These are phyloP conservation scores for Drosophila yakuba DNA, from an alignment of 1,140 invertebrate genomes.

Conservation along the genomic window DNA sequence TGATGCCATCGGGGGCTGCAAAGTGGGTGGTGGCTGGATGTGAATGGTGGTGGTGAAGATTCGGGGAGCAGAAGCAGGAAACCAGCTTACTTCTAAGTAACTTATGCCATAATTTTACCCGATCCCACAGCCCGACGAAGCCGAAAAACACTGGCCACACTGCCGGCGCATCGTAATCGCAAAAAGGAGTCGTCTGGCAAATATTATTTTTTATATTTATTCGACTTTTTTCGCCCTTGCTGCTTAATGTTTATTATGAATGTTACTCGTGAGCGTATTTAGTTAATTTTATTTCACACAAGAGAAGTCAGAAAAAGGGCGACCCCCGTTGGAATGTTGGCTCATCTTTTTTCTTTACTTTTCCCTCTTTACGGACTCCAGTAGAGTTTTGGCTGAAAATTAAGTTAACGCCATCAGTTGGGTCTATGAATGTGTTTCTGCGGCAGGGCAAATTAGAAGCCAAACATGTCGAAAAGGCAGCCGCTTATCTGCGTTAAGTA, in stretches of 20 bases:
- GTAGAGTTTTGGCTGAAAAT: constrained; percentile 69
- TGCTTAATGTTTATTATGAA: constrained; percentile 84
- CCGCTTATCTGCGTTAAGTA: constrained; percentile 81
- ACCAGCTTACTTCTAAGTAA: constrained; percentile 72
- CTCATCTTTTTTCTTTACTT: constrained; percentile 22
- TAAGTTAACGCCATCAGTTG: constrained; percentile 74
- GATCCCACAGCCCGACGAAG: constrained; percentile 30
- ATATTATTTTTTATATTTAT: constrained; percentile 84
- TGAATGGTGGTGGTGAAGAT: background rate
- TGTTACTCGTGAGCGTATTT: constrained; percentile 84
- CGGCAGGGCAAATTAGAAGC: constrained; percentile 72
- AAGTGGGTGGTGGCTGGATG: background rate
- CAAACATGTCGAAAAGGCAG: constrained; percentile 62
- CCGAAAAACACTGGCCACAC: constrained; percentile 48
- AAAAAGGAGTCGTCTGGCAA: constrained; percentile 82
- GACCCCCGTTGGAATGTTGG: constrained; percentile 31
- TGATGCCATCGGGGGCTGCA: constrained; percentile 44
- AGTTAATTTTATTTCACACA: constrained; percentile 85
- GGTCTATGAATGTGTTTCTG: constrained; percentile 26
- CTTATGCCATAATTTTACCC: constrained; percentile 80
- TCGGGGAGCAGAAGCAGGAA: constrained; percentile 10
- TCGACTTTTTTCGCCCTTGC: constrained; percentile 70
- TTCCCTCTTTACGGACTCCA: constrained; percentile 26
- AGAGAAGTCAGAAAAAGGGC: constrained; percentile 68
- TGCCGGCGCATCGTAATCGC: constrained; percentile 57